Evolutionary conservation across 2,113 vertebrate genomes (phyloP).

Genomic region (Lasiurus cinereus): DNA sequence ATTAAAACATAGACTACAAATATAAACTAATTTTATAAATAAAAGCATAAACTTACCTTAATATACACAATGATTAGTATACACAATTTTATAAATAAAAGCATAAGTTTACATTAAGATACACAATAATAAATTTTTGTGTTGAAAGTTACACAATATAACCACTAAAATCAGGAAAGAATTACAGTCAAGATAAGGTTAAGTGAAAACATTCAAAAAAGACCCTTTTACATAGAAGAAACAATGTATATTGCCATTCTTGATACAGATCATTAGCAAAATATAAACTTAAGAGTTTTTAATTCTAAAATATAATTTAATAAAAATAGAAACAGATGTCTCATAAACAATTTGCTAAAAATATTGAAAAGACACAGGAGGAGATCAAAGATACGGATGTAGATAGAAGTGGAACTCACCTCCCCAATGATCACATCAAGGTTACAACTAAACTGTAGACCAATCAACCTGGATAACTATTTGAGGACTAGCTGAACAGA

Average conservation of each 20-base stretch:
- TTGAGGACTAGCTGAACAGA: neutral
- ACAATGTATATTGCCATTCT: neutral
- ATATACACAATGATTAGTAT: neutral
- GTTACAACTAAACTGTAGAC: neutral
- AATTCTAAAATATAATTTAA: neutral
- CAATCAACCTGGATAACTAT: neutral
- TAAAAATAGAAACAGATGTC: conserved; percentile 32
- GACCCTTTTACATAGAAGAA: neutral
- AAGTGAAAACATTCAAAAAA: conserved; percentile 6
- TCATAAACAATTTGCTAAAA: neutral
- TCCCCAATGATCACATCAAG: neutral
- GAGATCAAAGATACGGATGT: neutral
- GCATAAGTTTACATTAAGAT: neutral
- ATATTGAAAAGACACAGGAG: neutral
- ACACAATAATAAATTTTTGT: neutral
- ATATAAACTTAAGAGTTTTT: neutral
- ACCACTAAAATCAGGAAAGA: conserved; percentile 34
- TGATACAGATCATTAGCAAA: neutral
- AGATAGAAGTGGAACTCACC: neutral
- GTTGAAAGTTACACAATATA: neutral
- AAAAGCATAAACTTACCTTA: conserved; percentile 16
- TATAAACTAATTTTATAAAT: neutral
- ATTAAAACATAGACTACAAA: neutral
- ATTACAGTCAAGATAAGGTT: neutral
- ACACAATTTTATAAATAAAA: conserved; percentile 14